phyloP scores from a whole-genome alignment of 2,113 vertebrate species.

The Pterophyllum scalare region DNA sequence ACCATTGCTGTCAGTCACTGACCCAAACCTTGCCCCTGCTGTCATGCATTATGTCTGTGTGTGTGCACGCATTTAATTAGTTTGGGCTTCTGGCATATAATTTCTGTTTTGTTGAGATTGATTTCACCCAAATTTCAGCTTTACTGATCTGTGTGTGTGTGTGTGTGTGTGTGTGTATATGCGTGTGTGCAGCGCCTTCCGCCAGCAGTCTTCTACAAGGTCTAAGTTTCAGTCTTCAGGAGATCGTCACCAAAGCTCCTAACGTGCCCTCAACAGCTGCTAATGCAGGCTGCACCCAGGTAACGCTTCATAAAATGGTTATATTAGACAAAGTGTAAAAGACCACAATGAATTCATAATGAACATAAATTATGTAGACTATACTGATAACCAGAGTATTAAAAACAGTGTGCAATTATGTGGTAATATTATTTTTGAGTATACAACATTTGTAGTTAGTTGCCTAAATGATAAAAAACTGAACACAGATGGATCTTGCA shows the following conservation, averaged over 20 bases:
- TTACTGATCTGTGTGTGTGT: constrained; percentile 2
- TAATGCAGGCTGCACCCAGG: constrained; percentile 81
- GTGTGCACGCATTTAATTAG: constrained; percentile 10
- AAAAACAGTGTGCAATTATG: background rate
- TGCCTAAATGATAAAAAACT: background rate
- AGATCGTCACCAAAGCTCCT: constrained; percentile 90
- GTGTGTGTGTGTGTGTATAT: background rate
- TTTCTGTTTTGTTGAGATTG: background rate
- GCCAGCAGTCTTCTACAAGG: constrained; percentile 97
- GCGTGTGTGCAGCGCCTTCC: constrained; percentile 83
- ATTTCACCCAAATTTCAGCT: background rate
- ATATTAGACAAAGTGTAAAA: background rate
- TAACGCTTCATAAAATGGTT: constrained; percentile 15
- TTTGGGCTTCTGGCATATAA: background rate
- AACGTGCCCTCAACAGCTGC: constrained; percentile 79
- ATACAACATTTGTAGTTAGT: background rate
- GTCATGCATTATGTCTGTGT: constrained; percentile 11
- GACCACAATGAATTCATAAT: background rate
- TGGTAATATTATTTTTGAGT: background rate
- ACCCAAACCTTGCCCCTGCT: constrained; percentile 46
- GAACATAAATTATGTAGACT: background rate
- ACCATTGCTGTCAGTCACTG: constrained; percentile 54
- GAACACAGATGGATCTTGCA: background rate
- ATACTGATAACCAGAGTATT: background rate
- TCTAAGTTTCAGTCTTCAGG: constrained; percentile 97